phyloP scores from a whole-genome alignment of 2,888 invertebrate genomes.

The Oxystoma pomonae region DNA sequence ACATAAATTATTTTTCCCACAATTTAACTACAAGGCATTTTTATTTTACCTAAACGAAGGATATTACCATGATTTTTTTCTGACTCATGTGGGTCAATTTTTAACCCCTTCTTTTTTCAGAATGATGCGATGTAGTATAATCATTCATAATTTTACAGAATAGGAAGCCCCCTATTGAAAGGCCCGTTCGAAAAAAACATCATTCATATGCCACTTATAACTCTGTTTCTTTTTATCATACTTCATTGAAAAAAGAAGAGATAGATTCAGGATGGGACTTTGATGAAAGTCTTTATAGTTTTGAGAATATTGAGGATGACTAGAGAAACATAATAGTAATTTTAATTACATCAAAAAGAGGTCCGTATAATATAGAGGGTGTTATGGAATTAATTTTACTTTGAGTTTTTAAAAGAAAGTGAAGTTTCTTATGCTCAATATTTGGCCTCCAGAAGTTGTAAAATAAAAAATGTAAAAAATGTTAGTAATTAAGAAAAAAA shows the following conservation, averaged over 20 bases:
- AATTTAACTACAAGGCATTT: no score
- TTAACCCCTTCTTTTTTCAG: conserved; percentile 31
- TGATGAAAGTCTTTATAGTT: no score
- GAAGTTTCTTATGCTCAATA: no score
- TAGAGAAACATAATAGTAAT: neutral
- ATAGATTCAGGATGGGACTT: neutral
- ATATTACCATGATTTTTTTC: neutral
- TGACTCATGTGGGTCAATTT: conserved; percentile 40
- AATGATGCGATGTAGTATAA: neutral
- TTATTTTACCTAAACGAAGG: no score
- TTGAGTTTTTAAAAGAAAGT: no score
- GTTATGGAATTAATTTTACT: no score
- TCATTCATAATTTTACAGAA: neutral
- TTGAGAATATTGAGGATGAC: neutral
- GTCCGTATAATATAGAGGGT: no score
- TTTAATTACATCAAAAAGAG: neutral
- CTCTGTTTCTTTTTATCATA: neutral
- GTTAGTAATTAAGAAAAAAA: no score
- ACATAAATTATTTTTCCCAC: no score
- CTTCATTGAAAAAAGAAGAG: neutral
- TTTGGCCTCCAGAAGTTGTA: no score
- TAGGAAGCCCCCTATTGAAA: neutral
- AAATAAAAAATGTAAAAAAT: no score
- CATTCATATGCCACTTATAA: neutral
- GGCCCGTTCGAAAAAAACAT: neutral